Evolutionary conservation across 2,113 vertebrate species (phyloP), one percentile per base, ranked within the genome.

Genomic region (Okapia johnstoni): DNA sequence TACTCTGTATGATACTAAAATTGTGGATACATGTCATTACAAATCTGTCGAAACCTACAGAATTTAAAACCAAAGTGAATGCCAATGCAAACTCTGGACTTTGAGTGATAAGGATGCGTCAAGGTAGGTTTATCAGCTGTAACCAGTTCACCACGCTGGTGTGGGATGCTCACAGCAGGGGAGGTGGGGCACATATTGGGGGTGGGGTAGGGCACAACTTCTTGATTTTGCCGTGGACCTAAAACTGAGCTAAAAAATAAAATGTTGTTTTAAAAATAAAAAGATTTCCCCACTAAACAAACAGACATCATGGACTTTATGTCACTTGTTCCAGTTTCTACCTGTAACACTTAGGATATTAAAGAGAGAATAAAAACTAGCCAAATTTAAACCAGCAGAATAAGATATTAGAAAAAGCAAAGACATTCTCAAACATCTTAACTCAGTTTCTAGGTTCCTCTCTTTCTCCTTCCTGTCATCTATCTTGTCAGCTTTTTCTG

Each of bases 141-240:
- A 36, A n/a, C 26, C 50, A 73, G 17, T 6, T 0, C 5, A 30
- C 55, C 58, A 3, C 17, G 25, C 61, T 81, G 33, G 26, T 52
- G 63, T 25, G 2, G 17, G 23, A 30, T 30, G 17, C 48, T 43
- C 28, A 70, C 8, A 19, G 21, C 43, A 26, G 6, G 28, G n/a
- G 8, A 66, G 4, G 14, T 0, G 48, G 4, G 43, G 5, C 2
- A 0, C 15, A 1, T 76, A 15, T 21, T n/a, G 13, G 26, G 40
- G 4, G 1, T 1, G 2, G 9, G 4, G 19, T 21, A 70, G 1
- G 2, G 1, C 21, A 17, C 48, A 25, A 2, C 30, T 28, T 25
- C 54, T 96, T 76, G 60, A 7, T 85, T 83, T 94, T 85, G 1
- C 92, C 48, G 0, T 57, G 25, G 90, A 57, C 7, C 50, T 76